phyloP scores from a whole-genome alignment of 2,797 vertebrate genomes.

The Scleropages formosus region DNA sequence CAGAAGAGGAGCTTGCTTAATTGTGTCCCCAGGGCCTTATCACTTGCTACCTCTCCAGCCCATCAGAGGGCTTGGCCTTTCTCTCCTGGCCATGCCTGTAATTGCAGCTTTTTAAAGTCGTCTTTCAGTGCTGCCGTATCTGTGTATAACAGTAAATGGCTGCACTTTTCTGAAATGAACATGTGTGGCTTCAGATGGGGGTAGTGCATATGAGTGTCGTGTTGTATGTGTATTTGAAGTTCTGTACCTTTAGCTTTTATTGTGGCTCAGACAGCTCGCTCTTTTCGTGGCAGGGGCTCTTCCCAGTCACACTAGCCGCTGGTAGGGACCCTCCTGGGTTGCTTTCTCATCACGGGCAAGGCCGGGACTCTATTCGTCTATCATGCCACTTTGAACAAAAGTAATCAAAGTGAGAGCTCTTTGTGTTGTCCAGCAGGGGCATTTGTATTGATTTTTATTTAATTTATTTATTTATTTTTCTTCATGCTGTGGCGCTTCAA shows the following conservation, averaged over 20 bases:
- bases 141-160: not conserved
- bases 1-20: conserved; percentile 60
- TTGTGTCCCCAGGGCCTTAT: conserved; percentile 60
- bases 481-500: not conserved
- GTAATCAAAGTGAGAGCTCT: not conserved
- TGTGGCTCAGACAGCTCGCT: not conserved
- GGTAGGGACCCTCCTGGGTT: not conserved
- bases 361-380: not conserved
- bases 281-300: not conserved
- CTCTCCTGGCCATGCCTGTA: conserved; percentile 54
- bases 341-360: not conserved
- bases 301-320: not conserved
- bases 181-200: no score
- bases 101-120: conserved; percentile 65
- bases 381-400: conserved; percentile 12
- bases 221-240: not conserved
- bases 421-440: not conserved
- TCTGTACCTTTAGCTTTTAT: conserved; percentile 1
- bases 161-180: not conserved
- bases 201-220: not conserved
- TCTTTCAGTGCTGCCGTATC: conserved; percentile 48
- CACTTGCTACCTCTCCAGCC: conserved; percentile 55
- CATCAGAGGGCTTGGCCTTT: conserved; percentile 46
- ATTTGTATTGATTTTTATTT: not conserved
- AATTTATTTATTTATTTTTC: no score